Base-by-base conservation (phyloP, 2,888 invertebrate genomes). In the Cheilosia soror region DNA sequence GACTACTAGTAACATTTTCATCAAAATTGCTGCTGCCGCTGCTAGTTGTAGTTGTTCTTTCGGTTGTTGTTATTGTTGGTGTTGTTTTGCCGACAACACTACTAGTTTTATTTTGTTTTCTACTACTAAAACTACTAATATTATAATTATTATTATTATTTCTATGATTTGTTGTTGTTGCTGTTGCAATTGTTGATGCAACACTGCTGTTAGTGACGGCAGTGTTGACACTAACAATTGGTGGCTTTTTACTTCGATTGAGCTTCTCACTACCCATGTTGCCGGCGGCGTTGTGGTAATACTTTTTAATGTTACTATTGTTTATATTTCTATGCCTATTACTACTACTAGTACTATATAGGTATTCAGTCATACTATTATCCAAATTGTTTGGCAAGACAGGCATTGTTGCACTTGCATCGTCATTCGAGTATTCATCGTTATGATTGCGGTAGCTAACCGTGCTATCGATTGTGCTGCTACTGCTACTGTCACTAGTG, bases 181-280 rank as follows among this genome's bases (percentile, higher is more conserved):
- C 25, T 20, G 51, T 58, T 63, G 63, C 42, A 27, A 53, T 53
- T 82, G 60, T 77, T 40, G 73, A 65, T 31, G 87, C 63, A 20
- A 29, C 53, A 49, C 68, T 84, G 58, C 29, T 72, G 86, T 57
- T 62, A 44, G 68, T 57, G 63, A 68, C 65, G 62, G 76, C 81
- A 77, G 84, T 75, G 62, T 73, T 76, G 27, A 57, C 76, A 77
- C 75, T 79, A 53, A 81, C 75, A 75, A 63, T 76, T 79, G 80
- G 78, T 86, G 87, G 62, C 63, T 82, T 76, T 79, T 87, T 66
- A 69, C 88, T 90, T 85, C 75, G 71, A 72, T 66, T 77, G 31
- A 66, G 62, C 68, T 89, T 90, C 87, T 90, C 89, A 89, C 89
- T 88, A 89, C 88, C 82, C 87, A 87, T 87, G 72, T 86, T 81